Conservation (phyloP, 2,888 invertebrate species). For the Zeuzera pyrina region DNA sequence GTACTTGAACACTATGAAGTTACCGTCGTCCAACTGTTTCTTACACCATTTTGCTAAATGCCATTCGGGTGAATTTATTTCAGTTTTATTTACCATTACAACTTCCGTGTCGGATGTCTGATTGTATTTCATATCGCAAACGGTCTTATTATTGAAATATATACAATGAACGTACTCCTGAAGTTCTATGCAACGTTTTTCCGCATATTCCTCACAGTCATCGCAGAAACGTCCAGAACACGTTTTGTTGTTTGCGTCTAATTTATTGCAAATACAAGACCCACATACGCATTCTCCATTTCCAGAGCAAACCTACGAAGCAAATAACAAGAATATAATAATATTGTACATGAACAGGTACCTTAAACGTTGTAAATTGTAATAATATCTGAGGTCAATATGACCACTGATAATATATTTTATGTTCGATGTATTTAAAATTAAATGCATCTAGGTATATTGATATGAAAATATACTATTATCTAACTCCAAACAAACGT, state of each 20-base stretch:
- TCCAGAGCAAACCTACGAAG: conserved; percentile 52
- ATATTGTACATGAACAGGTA: not conserved
- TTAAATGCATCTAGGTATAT: too few species aligned
- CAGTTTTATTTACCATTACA: conserved; percentile 27
- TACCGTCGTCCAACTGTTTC: conserved; percentile 27
- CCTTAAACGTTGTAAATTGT: not conserved
- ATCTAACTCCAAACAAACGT: too few species aligned
- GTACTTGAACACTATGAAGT: conserved; percentile 38
- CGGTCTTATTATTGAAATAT: conserved; percentile 20
- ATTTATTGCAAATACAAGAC: conserved; percentile 71
- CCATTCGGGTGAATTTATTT: conserved; percentile 26
- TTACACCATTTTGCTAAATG: conserved; percentile 34
- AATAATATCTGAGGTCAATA: not conserved
- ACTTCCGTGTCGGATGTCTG: conserved; percentile 21
- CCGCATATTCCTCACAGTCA: conserved; percentile 79
- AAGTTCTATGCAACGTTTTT: conserved; percentile 77
- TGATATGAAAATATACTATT: too few species aligned
- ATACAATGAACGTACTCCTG: conserved; percentile 80
- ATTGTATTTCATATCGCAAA: conserved; percentile 29
- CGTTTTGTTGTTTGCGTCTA: conserved; percentile 37
- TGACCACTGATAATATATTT: too few species aligned
- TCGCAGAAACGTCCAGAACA: conserved; percentile 79
- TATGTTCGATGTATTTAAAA: too few species aligned
- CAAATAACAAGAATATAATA: conserved; percentile 12
- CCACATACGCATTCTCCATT: conserved; percentile 83